These are phyloP conservation scores for Drosophila melanica DNA, from an alignment of 1,140 invertebrate species.

Conservation along the genomic window DNA sequence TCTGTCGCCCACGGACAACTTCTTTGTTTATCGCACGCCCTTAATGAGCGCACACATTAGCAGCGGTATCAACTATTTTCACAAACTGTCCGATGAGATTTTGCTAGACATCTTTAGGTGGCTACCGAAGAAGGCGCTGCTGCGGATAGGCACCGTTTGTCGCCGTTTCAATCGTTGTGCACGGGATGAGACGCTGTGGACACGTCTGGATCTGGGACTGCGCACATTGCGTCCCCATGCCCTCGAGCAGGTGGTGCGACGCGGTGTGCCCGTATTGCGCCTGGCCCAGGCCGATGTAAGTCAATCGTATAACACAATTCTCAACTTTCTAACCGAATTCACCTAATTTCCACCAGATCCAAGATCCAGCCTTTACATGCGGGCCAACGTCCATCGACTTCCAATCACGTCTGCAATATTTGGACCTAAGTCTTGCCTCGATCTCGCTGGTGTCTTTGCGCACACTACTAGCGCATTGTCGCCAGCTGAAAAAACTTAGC, in stretches of 20 bases:
- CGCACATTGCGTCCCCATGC: slow-evolving; percentile 88
- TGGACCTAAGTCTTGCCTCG: slow-evolving; percentile 93
- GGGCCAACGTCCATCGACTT: slow-evolving; percentile 47
- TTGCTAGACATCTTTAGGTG: slow-evolving; percentile 92
- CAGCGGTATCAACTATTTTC: slow-evolving; percentile 85
- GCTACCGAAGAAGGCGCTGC: slow-evolving; percentile 90
- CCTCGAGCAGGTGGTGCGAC: slow-evolving; percentile 88
- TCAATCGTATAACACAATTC: not conserved
- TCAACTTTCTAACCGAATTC: not conserved
- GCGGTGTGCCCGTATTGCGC: slow-evolving; percentile 90
- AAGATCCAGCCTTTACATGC: slow-evolving; percentile 85
- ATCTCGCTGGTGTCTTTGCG: slow-evolving; percentile 87
- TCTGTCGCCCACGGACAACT: slow-evolving; percentile 44
- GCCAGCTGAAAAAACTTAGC: slow-evolving; percentile 91
- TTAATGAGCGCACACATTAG: slow-evolving; percentile 55
- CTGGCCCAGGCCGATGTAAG: slow-evolving; percentile 90
- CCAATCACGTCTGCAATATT: slow-evolving; percentile 87
- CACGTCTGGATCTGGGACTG: slow-evolving; percentile 90
- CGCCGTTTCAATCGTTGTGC: slow-evolving; percentile 88
- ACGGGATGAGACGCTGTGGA: slow-evolving; percentile 93
- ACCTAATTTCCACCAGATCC: slow-evolving; percentile 71
- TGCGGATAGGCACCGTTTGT: slow-evolving; percentile 89
- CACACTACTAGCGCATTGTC: slow-evolving; percentile 88
- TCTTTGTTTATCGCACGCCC: slow-evolving; percentile 71
- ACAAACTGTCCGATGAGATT: slow-evolving; percentile 92